Evolutionary conservation across 2,113 vertebrate species (phyloP).

Genomic region (Nettapus auritus): DNA sequence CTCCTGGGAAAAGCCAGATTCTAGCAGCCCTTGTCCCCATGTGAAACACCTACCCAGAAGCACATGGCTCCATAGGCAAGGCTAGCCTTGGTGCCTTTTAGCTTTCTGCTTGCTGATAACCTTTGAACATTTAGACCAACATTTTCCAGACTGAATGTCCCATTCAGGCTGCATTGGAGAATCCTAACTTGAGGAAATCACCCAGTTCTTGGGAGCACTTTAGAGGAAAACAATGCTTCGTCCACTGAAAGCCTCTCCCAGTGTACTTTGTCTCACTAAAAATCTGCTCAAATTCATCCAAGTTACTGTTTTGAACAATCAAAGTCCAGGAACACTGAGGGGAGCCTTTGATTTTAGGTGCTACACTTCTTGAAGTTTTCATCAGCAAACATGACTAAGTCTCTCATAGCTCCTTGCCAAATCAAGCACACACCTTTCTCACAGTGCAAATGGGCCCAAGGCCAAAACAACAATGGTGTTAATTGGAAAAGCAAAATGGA

Average conservation of each 20-base stretch:
- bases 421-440: neutral
- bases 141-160: neutral
- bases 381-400: neutral
- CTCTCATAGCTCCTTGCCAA: neutral
- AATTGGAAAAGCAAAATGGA: neutral
- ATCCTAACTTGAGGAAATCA: neutral
- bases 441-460: neutral
- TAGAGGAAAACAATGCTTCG: neutral
- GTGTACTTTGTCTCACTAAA: neutral
- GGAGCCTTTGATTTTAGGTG: neutral
- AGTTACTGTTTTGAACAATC: neutral
- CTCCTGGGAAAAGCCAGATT: neutral
- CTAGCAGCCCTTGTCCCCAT: neutral
- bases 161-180: neutral
- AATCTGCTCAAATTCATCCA: neutral
- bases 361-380: neutral
- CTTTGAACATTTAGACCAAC: neutral
- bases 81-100: fast-evolving
- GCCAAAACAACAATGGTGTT: neutral
- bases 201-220: neutral
- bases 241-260: neutral
- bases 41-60: neutral
- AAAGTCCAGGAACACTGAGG: neutral
- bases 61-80: neutral
- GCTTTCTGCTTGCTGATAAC: neutral